A percentile compares a stretch with the other conserved stretches of the same genome.
Evolutionary conservation across 2,888 invertebrate species (phyloP).

Genomic region (Anagyrus pseudococci): DNA sequence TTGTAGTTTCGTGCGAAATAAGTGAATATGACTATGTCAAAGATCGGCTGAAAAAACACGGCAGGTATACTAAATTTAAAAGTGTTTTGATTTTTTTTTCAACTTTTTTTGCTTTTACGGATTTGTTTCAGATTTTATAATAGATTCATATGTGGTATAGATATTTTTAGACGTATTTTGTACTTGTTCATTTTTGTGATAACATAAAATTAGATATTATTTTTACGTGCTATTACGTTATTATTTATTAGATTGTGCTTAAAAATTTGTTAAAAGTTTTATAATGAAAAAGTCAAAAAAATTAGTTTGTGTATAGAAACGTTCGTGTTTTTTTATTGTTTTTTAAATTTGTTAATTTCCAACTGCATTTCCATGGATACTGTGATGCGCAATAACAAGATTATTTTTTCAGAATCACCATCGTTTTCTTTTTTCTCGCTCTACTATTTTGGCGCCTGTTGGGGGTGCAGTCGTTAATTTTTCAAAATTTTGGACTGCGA

Average conservation of each 20-base stretch:
- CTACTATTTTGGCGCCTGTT: slow-evolving; percentile 20
- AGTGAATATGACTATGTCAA: slow-evolving; percentile 17
- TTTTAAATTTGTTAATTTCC: not conserved
- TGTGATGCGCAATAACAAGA: slow-evolving; percentile 1
- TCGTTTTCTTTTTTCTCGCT: slow-evolving; percentile 8
- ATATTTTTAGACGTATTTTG: not conserved
- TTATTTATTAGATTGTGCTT: not conserved
- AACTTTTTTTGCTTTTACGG: not conserved
- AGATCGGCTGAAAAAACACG: slow-evolving; percentile 6
- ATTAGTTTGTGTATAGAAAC: not conserved
- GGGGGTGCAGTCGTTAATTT: slow-evolving; percentile 12
- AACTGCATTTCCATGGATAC: not conserved
- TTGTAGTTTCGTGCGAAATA: slow-evolving; percentile 22
- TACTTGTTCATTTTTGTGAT: not conserved
- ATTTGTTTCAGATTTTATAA: not conserved
- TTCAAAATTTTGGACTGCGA: slow-evolving; percentile 12
- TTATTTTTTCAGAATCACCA: slow-evolving; percentile 11
- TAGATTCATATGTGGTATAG: not conserved
- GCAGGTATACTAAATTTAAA: slow-evolving; percentile 4
- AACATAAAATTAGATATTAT: not conserved
- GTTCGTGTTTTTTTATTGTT: not conserved
- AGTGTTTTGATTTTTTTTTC: slow-evolving; percentile 14
- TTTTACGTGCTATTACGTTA: not conserved
- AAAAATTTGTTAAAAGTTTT: not conserved
- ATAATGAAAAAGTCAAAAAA: not conserved